Percentiles rank a stretch among this genome's conserved stretches.
Evolutionary conservation across 1,140 invertebrate species (phyloP).

Genomic region (Eulimnadia texana): DNA sequence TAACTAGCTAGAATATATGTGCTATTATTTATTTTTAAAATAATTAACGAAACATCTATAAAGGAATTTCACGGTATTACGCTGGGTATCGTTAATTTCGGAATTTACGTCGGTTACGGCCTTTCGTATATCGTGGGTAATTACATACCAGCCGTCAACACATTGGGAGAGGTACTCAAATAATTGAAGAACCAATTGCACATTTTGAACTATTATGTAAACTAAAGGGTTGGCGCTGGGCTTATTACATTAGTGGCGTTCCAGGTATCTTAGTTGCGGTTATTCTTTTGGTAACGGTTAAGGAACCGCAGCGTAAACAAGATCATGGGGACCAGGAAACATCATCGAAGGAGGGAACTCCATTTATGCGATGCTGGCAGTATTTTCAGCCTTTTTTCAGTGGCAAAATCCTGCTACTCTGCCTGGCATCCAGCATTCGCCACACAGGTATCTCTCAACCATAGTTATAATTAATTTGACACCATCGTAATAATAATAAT

Average conservation of each 20-base stretch:
- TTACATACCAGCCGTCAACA: conserved; percentile 62
- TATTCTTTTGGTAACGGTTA: conserved; percentile 56
- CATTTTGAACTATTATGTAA: no score
- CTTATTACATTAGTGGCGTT: conserved; percentile 71
- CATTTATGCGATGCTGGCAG: conserved; percentile 5
- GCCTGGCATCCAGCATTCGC: conserved; percentile 72
- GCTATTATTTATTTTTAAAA: no score
- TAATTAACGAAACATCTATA: no score
- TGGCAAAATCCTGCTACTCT: conserved; percentile 65
- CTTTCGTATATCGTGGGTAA: conserved; percentile 80
- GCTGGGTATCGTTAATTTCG: conserved; percentile 89
- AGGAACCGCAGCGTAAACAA: conserved; percentile 61
- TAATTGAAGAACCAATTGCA: no score
- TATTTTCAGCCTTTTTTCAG: conserved; percentile 41
- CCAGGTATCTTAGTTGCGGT: conserved; percentile 57
- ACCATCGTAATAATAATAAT: no score
- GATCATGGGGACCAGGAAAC: no score
- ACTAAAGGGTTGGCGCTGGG: conserved; percentile 80
- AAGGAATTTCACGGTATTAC: conserved; percentile 62
- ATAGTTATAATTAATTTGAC: no score
- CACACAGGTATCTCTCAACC: no score
- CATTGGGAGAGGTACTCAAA: conserved; percentile 54
- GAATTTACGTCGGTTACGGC: conserved; percentile 86
- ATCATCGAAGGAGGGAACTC: conserved; percentile 35
- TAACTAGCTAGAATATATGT: no score